Percentiles rank a stretch among this genome's conserved stretches.
Conservation (phyloP, 2,113 vertebrate genomes). For the Rafetus swinhoei region DNA sequence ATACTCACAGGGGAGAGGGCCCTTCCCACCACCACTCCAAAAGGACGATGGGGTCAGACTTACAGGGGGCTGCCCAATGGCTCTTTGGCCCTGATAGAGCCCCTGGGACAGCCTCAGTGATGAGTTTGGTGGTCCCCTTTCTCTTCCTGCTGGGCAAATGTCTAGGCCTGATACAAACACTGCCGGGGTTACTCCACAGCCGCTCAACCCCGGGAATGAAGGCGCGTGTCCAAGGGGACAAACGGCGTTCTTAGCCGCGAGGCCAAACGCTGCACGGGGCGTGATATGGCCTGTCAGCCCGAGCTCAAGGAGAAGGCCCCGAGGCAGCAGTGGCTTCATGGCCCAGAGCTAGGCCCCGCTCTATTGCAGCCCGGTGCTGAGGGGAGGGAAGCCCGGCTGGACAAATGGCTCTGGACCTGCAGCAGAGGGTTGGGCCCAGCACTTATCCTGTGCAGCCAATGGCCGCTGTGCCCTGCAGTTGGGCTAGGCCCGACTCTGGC, state of each 20-base stretch:
- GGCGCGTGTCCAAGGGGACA: not conserved
- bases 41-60: not conserved
- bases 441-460: not conserved
- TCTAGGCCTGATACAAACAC: not conserved
- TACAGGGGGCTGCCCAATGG: not conserved
- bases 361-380: not conserved
- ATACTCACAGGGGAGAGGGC: not conserved
- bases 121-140: not conserved
- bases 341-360: not conserved
- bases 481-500: not conserved
- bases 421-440: too few relatives aligned
- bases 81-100: not conserved
- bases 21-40: not conserved
- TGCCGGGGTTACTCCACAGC: not conserved
- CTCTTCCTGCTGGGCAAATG: not conserved
- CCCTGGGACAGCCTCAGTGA: not conserved
- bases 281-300: not conserved
- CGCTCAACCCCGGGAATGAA: not conserved
- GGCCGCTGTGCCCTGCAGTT: not conserved
- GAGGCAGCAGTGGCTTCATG: too few relatives aligned
- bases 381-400: not conserved
- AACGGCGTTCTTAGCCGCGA: not conserved
- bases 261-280: not conserved
- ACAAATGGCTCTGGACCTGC: too few relatives aligned
- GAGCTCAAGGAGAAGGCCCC: not conserved